phyloP scores from a whole-genome alignment of 2,113 vertebrate species.

The Cyphomyrus plagiostoma region DNA sequence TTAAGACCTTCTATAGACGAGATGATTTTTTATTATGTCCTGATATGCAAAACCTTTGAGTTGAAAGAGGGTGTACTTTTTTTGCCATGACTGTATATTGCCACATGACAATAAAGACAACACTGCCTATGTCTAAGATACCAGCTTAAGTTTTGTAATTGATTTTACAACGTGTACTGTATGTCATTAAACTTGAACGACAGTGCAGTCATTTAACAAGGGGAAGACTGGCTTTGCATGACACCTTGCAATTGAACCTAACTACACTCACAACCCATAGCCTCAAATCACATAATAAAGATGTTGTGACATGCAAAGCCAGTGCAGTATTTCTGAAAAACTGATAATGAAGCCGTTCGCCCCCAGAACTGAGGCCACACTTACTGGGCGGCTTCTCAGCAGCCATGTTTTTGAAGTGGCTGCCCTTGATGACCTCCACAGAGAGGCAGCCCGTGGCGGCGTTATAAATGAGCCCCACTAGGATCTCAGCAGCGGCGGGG shows the following conservation, averaged over 20 bases:
- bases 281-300: background rate
- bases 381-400: conserved; percentile 90
- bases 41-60: background rate
- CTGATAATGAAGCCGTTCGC: background rate
- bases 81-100: background rate
- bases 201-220: background rate
- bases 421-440: conserved; percentile 95
- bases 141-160: background rate
- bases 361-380: conserved; percentile 37
- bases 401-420: conserved; percentile 91
- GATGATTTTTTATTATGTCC: background rate
- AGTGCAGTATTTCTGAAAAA: conserved; percentile 12
- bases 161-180: background rate
- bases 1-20: background rate
- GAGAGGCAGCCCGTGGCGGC: conserved; percentile 86
- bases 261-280: background rate
- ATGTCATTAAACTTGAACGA: background rate
- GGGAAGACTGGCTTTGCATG: background rate
- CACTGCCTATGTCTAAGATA: background rate
- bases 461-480: conserved; percentile 89
- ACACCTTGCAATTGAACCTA: background rate
- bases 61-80: background rate
- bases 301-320: background rate
- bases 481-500: conserved; percentile 80
- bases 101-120: background rate